Conservation (phyloP, 1,140 invertebrate species). For the Zelostemma sp. region DNA sequence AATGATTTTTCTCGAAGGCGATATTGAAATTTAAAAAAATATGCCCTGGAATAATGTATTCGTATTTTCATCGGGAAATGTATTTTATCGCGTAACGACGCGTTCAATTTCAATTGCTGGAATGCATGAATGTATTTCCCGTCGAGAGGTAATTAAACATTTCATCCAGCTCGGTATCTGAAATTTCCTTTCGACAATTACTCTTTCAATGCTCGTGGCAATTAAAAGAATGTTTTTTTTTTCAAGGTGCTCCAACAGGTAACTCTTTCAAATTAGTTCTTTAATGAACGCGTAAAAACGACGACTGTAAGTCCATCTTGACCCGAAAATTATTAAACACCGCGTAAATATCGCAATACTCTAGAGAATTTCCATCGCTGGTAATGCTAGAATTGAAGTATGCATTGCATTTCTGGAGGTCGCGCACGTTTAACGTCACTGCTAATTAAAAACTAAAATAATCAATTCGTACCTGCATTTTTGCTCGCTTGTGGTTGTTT, state of each 20-base stretch:
- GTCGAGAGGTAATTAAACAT: too few species aligned
- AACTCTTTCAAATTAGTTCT: neutral
- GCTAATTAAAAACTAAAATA: neutral
- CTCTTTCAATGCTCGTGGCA: too few species aligned
- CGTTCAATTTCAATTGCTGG: too few species aligned
- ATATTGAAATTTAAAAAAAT: too few species aligned
- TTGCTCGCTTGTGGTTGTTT: neutral
- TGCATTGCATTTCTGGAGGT: neutral
- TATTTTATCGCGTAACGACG: too few species aligned
- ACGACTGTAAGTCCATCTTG: neutral
- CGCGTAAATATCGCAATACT: neutral
- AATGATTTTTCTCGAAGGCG: neutral
- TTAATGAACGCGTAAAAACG: neutral
- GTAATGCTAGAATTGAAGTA: slow-evolving; percentile 1
- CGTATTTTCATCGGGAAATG: too few species aligned
- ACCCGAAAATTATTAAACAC: neutral
- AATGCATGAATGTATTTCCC: too few species aligned
- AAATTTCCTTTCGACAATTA: too few species aligned
- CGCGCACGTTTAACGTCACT: too few species aligned
- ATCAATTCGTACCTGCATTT: neutral
- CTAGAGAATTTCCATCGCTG: neutral
- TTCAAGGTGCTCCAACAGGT: slow-evolving; percentile 1
- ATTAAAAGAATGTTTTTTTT: neutral
- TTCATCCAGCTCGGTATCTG: too few species aligned
- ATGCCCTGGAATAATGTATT: too few species aligned